Evolutionary conservation across 2,113 vertebrate species (phyloP), one percentile per base, ranked within the genome.

Genomic region (Stigmatopora nigra): DNA sequence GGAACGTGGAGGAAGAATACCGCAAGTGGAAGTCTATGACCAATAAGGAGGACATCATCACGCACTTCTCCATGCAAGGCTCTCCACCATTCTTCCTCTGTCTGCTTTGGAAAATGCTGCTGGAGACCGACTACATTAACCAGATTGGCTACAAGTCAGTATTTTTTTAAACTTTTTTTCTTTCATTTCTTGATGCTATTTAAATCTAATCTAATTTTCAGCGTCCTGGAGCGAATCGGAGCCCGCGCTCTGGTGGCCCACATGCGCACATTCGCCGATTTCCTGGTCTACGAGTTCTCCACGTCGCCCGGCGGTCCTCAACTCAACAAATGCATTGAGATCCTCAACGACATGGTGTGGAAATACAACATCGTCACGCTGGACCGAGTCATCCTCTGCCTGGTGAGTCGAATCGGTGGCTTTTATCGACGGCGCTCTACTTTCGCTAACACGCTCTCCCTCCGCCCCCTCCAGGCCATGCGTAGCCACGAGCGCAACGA

Each of bases 291-390:
- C 60, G 97, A 99, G 61, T 99, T 99, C 82, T 98, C 96, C 25
- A 99, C 96, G 0, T 99, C 97, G 10, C 95, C 96, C 0, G 97
- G 97, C 1, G 97, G 97, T 35, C 97, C 97, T 81, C 97, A 99
- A 73, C 93, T 99, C 66, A 99, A 99, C 86, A 98, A 98, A 72
- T 99, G 96, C 82, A 99, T 99, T 38, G 97, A 99, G 85, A 99
- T 99, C 80, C 95, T 99, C 67, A 99, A 99, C 69, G 96, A 99
- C 83, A 99, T 99, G 97, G 97, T 99, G 35, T 99, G 97, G 97
- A 99, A 99, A 64, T 99, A 98, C 85, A 99, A 99, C 89, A 99
- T 99, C 22, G 97, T 99, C 81, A 99, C 97, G 0, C 70, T 99
- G 91, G 97, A 99, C 73, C 84, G 97, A 47, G 87, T 99, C 69